Evolutionary conservation across 2,113 vertebrate genomes (phyloP), one percentile per base, ranked within the genome.

Genomic region (Phocoena sinus): DNA sequence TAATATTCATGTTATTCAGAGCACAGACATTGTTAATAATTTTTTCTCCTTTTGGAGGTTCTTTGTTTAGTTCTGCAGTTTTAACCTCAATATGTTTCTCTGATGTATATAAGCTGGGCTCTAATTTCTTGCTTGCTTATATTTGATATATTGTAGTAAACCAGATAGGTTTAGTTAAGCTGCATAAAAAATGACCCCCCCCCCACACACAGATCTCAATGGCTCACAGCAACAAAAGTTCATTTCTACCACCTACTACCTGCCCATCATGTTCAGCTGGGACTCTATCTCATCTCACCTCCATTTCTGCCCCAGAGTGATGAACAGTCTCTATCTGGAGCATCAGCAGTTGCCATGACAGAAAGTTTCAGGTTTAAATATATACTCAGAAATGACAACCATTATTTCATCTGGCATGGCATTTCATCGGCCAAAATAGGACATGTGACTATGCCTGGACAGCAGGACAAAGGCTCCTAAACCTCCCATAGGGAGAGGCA

Each of bases 351-450:
- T 65, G 10, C 26, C 88, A 90, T 20, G 6, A 41, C 65, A 44
- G 36, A 26, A 70, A 20, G 8, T n/a, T 71, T 82, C 31, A 71
- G 31, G 31, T 60, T 91, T 73, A 62, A 91, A 41, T 67, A 80
- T 23, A 9, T 56, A 4, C 62, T 44, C 9, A n/a, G 28, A 71
- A 71, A 36, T n/a, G 21, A 38, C 33, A 84, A 31, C 2, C 4
- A 2, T n/a, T 14, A 33, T 82, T 82, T 92, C 14, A n/a, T 36
- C 10, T n/a, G 1, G 0, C 1, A 0, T 62, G 38, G 23, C 53
- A 71, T 63, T 74, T 62, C 53, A 38, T 36, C 4, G 14, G 18
- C 23, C 38, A 36, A 92, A 92, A 73, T 4, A 36, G 17, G 17
- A n/a, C 41, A 6, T 44, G 17, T 63, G 9, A 44, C 31, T 62